Base-by-base conservation (phyloP, 2,113 vertebrate species). In the Eudyptes chrysolophus region DNA sequence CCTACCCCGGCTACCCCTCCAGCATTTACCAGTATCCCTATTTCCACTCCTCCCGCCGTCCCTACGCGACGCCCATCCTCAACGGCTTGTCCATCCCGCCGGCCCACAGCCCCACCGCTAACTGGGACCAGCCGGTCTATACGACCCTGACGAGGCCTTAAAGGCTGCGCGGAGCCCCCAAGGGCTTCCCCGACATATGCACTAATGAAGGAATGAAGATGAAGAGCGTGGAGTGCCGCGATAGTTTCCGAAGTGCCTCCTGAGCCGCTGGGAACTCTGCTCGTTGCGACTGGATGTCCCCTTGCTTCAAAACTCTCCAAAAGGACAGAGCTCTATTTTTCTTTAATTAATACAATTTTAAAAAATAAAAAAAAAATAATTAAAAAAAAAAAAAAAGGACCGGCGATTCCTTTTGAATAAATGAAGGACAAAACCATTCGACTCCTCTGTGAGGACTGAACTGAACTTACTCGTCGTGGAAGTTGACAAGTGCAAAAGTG, bases 121-220 rank as follows among this genome's bases (percentile, higher is more conserved):
- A 98, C 98, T 99, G 99, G 99, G 99, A 99, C 91, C 99, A 99
- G 98, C 99, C 99, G 0, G 99, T 99, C 96, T 99, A 99, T 97
- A 99, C 99, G 58, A 99, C 99, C 29, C 98, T 99, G 95, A 99
- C 99, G 61, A 98, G 99, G 94, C 99, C 99, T 90, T 99, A 98
- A 84, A 75, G 92, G 87, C 14, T 25, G 21, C 2, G 48, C 5
- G 25, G 79, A 75, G 96, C 88, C 40, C 84, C 72, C 7, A 24
- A 29, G 97, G 97, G 97, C 98, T 98, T 98, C 98, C 58, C 71
- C 16, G 8, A 94, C 80, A 55, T 78, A 68, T 97, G 97, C 95
- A 97, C 94, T 98, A 98, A 97, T 92, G 88, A 98, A 98, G 98
- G 98, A 98, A 97, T 81, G 97, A 96, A 97, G 94, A 93, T 6